Conservation (phyloP, 2,797 vertebrate species). For the Columba guinea region DNA sequence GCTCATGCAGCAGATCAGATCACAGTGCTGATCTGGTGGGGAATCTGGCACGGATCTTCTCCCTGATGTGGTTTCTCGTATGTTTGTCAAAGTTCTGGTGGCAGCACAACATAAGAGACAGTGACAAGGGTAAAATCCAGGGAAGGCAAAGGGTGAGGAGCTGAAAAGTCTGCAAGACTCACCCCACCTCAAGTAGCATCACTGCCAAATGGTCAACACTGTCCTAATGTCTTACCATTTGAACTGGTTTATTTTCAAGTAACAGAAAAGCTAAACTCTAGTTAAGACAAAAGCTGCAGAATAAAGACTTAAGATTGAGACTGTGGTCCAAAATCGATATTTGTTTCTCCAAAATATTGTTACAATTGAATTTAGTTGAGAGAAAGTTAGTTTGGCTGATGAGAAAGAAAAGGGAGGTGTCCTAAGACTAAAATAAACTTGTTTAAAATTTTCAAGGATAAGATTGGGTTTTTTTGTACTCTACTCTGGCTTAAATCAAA, state of each 20-base stretch:
- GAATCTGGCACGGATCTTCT: not conserved
- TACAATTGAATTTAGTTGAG: not conserved
- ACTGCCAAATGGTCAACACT: not conserved
- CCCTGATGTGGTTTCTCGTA: not conserved
- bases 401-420: not conserved
- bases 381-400: not conserved
- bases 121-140: not conserved
- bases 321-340: not conserved
- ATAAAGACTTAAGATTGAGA: not conserved
- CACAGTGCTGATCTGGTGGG: not conserved
- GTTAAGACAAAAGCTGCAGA: not conserved
- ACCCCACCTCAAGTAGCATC: not conserved
- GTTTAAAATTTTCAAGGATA: not conserved
- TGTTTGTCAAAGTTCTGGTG: not conserved
- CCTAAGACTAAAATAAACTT: not conserved
- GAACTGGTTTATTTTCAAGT: not conserved
- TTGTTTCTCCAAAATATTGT: not conserved
- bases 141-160: not conserved
- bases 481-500: slow-evolving; percentile 5
- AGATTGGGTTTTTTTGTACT: not conserved
- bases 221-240: not conserved
- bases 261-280: not conserved
- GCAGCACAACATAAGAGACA: not conserved
- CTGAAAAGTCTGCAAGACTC: not conserved
- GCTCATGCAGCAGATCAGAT: not conserved